These are phyloP conservation scores for Anolis sagrei DNA, from an alignment of 2,113 vertebrate species.

Conservation along the genomic window DNA sequence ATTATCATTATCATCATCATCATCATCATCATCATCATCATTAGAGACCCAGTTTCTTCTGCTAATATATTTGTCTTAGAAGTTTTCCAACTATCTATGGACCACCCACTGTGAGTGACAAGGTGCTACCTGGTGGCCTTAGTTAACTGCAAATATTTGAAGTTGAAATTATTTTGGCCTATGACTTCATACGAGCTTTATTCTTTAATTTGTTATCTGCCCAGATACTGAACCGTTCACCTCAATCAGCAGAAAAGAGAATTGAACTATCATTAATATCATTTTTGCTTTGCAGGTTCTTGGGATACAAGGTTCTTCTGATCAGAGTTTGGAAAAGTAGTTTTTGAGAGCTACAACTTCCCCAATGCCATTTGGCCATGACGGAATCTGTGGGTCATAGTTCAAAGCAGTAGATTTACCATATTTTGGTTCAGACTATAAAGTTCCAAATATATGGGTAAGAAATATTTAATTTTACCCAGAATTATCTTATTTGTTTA, in stretches of 20 bases:
- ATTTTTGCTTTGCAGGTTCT: no score
- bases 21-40: no score
- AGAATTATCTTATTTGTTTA: no score
- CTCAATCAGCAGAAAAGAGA: conserved; percentile 7
- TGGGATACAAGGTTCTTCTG: no score
- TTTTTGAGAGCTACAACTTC: no score
- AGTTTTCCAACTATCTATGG: conserved; percentile 28
- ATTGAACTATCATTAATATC: background rate
- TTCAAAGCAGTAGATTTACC: no score
- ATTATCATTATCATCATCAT: background rate
- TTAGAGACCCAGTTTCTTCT: conserved; percentile 9
- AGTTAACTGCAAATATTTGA: conserved; percentile 13
- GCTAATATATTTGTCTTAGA: conserved; percentile 25
- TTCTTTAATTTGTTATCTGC: background rate
- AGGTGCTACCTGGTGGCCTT: background rate
- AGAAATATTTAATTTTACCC: no score
- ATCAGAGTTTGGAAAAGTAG: no score
- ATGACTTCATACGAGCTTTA: background rate
- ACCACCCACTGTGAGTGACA: background rate
- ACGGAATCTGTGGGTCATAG: no score
- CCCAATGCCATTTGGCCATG: no score
- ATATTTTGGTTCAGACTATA: no score
- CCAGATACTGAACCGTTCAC: background rate
- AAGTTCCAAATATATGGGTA: background rate
- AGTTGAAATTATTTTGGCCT: background rate